These are phyloP conservation scores for Macroramphosus scolopax DNA, from an alignment of 2,797 vertebrate species.

Conservation along the genomic window DNA sequence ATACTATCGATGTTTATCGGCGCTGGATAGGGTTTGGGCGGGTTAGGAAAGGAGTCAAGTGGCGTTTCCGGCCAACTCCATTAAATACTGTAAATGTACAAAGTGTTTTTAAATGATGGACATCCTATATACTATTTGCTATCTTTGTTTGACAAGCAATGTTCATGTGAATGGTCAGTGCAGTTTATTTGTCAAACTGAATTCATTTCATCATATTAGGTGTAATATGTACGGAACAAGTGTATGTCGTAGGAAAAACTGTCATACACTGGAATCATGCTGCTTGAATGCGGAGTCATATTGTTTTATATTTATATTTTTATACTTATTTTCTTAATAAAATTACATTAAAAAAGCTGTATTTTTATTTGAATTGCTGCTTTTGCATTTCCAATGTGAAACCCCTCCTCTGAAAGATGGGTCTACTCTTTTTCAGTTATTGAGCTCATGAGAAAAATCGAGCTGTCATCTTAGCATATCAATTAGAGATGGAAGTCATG, in stretches of 20 bases:
- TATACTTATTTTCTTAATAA: conserved; percentile 99
- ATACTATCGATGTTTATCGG: conserved; percentile 82
- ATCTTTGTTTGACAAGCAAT: conserved; percentile 78
- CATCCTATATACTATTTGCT: conserved; percentile 81
- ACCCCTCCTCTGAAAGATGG: too few relatives aligned
- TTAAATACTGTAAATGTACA: conserved; percentile 80
- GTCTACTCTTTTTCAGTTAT: too few relatives aligned
- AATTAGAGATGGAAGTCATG: too few relatives aligned
- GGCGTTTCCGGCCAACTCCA: conserved; percentile 72
- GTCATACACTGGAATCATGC: conserved; percentile 80
- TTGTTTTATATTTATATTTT: conserved; percentile 99
- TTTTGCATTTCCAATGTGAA: too few relatives aligned
- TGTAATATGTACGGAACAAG: conserved; percentile 80
- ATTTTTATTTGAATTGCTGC: conserved; percentile 10
- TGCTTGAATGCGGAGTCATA: conserved; percentile 81
- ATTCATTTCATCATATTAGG: conserved; percentile 81
- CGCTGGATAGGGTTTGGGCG: conserved; percentile 42
- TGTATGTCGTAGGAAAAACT: conserved; percentile 80
- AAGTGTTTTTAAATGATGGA: conserved; percentile 80
- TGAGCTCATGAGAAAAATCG: too few relatives aligned
- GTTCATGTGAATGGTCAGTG: conserved; percentile 82
- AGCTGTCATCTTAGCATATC: too few relatives aligned
- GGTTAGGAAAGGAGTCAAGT: conserved; percentile 45
- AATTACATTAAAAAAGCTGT: conserved; percentile 58
- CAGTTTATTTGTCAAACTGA: conserved; percentile 79